Conservation (phyloP, 2,797 vertebrate genomes). For the Leucoraja ocellata region DNA sequence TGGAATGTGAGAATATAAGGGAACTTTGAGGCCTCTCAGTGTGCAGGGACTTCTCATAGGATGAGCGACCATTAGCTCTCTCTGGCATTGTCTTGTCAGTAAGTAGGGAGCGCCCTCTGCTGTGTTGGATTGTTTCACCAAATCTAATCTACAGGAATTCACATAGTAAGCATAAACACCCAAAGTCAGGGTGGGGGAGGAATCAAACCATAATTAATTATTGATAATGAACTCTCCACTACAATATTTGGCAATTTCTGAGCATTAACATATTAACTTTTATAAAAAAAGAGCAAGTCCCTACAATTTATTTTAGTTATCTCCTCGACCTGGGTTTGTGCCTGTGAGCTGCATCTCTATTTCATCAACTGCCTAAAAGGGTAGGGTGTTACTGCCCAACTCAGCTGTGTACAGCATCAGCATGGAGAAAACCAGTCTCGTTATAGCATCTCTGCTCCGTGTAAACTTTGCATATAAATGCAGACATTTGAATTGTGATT, state of each 20-base stretch:
- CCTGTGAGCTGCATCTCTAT: not conserved
- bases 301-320: not conserved
- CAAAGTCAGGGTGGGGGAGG: not conserved
- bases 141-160: not conserved
- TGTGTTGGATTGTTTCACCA: not conserved
- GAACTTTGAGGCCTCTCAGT: constrained; percentile 1
- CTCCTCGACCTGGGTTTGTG: too few species aligned
- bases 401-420: not conserved
- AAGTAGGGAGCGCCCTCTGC: not conserved
- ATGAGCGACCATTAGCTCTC: not conserved
- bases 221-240: not conserved
- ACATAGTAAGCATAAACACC: not conserved
- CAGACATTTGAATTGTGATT: not conserved
- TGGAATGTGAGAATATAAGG: not conserved
- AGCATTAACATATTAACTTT: not conserved
- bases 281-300: not conserved
- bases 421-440: not conserved
- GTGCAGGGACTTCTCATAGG: not conserved
- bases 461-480: not conserved
- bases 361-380: not conserved
- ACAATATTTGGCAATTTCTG: not conserved
- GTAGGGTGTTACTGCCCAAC: not conserved
- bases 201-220: not conserved
- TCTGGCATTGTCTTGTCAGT: not conserved
- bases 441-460: not conserved